Evolutionary conservation across 2,113 vertebrate genomes (phyloP).

Genomic region (Pristiophorus japonicus): DNA sequence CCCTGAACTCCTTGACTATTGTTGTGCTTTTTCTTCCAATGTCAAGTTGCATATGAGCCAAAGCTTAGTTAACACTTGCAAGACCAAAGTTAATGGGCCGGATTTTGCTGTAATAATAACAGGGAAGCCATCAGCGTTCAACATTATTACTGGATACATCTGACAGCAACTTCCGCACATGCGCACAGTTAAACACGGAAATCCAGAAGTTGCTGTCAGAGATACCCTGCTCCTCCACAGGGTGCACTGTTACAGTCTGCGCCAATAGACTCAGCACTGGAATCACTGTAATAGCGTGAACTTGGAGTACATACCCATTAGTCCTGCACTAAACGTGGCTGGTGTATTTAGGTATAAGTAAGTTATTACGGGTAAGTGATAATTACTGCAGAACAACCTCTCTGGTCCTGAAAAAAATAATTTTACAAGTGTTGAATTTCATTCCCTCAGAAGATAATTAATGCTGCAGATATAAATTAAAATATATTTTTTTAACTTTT

Average conservation of each 20-base stretch:
- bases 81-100: background rate
- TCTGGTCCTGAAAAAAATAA: no score
- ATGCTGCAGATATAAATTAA: no score
- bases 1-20: background rate
- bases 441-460: no score
- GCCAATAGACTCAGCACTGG: background rate
- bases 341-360: background rate
- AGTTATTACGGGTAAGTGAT: background rate
- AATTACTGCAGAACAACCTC: background rate
- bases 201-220: background rate
- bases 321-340: background rate
- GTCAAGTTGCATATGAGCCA: background rate
- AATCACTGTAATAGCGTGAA: background rate
- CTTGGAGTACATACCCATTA: background rate
- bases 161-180: background rate
- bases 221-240: background rate
- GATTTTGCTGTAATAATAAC: background rate
- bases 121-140: background rate
- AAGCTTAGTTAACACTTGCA: background rate
- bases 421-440: no score
- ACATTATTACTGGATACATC: background rate
- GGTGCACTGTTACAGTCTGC: background rate
- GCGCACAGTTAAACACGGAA: background rate
- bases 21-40: background rate
- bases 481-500: no score